Percentiles rank a stretch among this genome's conserved stretches.
Conservation (phyloP, 1,140 invertebrate genomes). For the Diorhabda elongata region DNA sequence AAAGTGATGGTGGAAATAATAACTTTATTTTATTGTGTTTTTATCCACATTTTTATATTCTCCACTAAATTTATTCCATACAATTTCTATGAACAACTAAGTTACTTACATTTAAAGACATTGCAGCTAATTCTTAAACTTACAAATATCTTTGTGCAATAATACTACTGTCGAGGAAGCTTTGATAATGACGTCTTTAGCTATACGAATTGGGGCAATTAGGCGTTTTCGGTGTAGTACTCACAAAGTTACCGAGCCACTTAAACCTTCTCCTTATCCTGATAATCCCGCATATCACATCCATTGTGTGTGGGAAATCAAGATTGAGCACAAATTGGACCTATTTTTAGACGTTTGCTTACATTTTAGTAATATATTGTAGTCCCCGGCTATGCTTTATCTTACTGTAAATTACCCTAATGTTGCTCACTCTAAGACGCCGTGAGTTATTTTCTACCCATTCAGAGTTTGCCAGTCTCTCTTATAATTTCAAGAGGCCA, state of each 20-base stretch:
- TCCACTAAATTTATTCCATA: no score
- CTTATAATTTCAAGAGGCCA: conserved; percentile 15
- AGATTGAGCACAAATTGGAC: conserved; percentile 16
- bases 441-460: conserved; percentile 19
- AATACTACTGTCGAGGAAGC: conserved; percentile 4
- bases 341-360: conserved; percentile 22
- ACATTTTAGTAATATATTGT: conserved; percentile 19
- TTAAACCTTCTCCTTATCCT: conserved; percentile 16
- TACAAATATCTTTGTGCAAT: background rate
- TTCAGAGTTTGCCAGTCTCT: conserved; percentile 8
- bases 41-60: no score
- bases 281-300: conserved; percentile 19
- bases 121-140: background rate
- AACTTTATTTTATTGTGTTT: no score
- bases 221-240: conserved; percentile 17
- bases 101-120: no score
- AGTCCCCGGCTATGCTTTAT: conserved; percentile 16
- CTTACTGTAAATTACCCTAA: conserved; percentile 20
- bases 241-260: conserved; percentile 14
- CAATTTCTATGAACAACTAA: no score
- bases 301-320: conserved; percentile 17
- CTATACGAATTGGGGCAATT: conserved; percentile 9
- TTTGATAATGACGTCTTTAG: conserved; percentile 1
- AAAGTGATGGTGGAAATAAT: no score
- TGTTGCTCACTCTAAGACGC: conserved; percentile 16